phyloP scores from a whole-genome alignment of 2,888 invertebrate species.

The Eupelmus urozonus region DNA sequence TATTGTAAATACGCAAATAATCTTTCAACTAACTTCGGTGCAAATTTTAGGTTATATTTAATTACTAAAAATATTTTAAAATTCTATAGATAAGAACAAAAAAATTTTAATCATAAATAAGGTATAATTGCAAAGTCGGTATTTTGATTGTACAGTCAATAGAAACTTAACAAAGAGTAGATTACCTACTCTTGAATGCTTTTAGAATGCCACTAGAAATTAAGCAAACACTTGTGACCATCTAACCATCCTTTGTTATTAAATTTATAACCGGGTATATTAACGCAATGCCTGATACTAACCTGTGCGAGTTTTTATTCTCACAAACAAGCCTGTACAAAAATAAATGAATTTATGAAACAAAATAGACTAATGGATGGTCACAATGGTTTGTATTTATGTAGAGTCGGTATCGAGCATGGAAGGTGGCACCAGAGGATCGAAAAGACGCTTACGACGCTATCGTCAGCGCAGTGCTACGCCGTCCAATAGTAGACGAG shows the following conservation, averaged over 20 bases:
- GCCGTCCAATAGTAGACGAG: conserved; percentile 71
- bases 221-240: conserved; percentile 76
- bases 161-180: not conserved
- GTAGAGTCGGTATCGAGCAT: conserved; percentile 82
- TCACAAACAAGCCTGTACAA: conserved; percentile 3
- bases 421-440: conserved; percentile 79
- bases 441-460: conserved; percentile 72
- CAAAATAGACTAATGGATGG: conserved; percentile 69
- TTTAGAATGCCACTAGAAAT: conserved; percentile 66
- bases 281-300: conserved; percentile 67
- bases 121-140: not conserved
- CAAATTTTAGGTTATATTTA: too few species aligned
- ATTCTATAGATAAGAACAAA: too few species aligned
- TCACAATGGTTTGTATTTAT: conserved; percentile 76
- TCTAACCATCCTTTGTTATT: conserved; percentile 69
- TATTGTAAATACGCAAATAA: too few species aligned
- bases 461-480: conserved; percentile 76
- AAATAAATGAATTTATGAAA: conserved; percentile 30
- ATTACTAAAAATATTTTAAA: too few species aligned
- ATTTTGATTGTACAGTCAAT: conserved; percentile 7
- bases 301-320: conserved; percentile 43
- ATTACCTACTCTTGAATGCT: conserved; percentile 49
- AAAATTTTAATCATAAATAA: too few species aligned
- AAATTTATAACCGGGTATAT: conserved; percentile 51
- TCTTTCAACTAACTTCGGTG: too few species aligned